phyloP scores from a whole-genome alignment of 1,140 invertebrate genomes.

The Papilio polytes region DNA sequence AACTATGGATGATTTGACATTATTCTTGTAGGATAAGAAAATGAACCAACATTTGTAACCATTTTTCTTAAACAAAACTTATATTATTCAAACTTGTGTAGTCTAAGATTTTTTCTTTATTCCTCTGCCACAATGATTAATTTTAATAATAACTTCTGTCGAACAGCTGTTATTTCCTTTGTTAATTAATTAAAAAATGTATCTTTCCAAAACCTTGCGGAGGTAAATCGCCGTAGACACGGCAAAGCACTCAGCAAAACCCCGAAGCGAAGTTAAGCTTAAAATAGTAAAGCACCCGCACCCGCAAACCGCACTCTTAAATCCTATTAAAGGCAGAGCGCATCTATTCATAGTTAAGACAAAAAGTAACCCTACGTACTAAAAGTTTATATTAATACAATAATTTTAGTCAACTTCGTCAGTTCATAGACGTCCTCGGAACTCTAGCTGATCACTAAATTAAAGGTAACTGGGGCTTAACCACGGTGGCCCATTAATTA shows the following conservation, averaged over 20 bases:
- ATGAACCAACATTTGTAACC: not conserved
- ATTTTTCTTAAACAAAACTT: not conserved
- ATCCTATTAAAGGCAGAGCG: conserved; percentile 55
- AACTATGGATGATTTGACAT: not conserved
- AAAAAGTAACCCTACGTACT: conserved; percentile 37
- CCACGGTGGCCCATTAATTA: no score
- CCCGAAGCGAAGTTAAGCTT: conserved; percentile 45
- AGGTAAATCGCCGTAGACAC: conserved; percentile 49
- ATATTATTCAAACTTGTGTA: no score
- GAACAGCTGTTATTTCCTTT: not conserved
- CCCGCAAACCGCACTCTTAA: conserved; percentile 62
- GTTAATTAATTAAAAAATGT: not conserved
- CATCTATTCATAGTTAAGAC: conserved; percentile 51
- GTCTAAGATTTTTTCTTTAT: not conserved
- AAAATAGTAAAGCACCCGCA: conserved; percentile 47
- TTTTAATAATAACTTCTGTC: not conserved
- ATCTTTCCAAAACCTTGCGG: not conserved
- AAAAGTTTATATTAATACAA: not conserved
- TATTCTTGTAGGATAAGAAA: not conserved
- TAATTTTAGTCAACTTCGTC: not conserved
- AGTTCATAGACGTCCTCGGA: no score
- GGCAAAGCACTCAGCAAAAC: conserved; percentile 64
- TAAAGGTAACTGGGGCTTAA: no score
- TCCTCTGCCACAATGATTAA: no score
- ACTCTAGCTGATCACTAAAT: no score